These are phyloP conservation scores for Myzus persicae DNA, from an alignment of 1,140 invertebrate genomes.

Conservation along the genomic window DNA sequence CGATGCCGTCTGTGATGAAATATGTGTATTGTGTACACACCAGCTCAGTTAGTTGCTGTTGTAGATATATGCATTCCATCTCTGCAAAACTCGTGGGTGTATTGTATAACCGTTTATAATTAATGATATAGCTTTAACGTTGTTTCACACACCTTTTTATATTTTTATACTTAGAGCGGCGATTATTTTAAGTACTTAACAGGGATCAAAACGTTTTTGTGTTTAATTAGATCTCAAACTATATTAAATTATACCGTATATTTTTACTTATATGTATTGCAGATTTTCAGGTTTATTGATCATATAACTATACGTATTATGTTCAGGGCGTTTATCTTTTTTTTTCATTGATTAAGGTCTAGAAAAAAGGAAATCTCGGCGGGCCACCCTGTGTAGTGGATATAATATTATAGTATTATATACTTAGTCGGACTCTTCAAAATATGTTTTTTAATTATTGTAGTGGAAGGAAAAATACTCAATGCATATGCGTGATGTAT, in stretches of 20 bases:
- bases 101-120: background rate
- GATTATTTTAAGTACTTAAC: background rate
- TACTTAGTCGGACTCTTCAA: background rate
- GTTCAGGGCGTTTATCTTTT: background rate
- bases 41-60: background rate
- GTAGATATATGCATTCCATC: background rate
- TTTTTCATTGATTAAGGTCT: background rate
- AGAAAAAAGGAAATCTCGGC: background rate
- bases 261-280: background rate
- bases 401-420: background rate
- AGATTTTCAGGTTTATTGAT: background rate
- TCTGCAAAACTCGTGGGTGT: background rate
- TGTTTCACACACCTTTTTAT: background rate
- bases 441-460: background rate
- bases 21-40: background rate
- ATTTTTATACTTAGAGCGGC: background rate
- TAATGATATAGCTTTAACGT: background rate
- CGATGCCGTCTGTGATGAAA: background rate
- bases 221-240: background rate
- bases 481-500: background rate
- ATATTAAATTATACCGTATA: too few species aligned
- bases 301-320: background rate
- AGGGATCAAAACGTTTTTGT: background rate
- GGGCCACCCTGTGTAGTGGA: background rate
- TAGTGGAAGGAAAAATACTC: background rate